A percentile compares a stretch with the other conserved stretches of the same genome.
These are phyloP conservation scores for Sinocyclocheilus grahami DNA, from an alignment of 2,113 vertebrate genomes.

Conservation along the genomic window DNA sequence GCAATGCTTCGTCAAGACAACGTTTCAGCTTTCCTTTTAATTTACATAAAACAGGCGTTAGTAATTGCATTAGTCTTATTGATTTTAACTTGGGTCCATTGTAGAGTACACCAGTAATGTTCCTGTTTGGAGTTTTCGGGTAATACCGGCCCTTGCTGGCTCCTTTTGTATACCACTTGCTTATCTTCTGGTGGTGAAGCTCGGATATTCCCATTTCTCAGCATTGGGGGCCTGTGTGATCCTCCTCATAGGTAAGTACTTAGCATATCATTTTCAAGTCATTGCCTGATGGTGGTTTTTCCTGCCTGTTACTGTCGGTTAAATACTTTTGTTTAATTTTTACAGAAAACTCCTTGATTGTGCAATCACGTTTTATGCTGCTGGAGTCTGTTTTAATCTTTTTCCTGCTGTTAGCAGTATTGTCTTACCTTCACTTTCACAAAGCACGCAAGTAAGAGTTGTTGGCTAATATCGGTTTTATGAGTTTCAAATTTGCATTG, in stretches of 20 bases:
- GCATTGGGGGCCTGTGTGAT: conserved; percentile 82
- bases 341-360: conserved; percentile 89
- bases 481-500: not conserved
- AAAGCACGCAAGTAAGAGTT: conserved; percentile 78
- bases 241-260: conserved; percentile 81
- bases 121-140: conserved; percentile 84
- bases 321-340: not conserved
- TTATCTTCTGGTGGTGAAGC: conserved; percentile 85
- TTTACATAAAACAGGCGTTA: not conserved
- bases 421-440: conserved; percentile 88
- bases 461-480: not conserved
- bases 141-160: conserved; percentile 87
- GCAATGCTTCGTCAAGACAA: not conserved
- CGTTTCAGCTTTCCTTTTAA: not conserved
- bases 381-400: conserved; percentile 91
- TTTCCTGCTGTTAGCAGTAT: conserved; percentile 84
- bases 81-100: not conserved
- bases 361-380: conserved; percentile 92
- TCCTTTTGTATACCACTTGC: conserved; percentile 85
- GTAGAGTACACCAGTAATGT: conserved; percentile 87
- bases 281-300: not conserved
- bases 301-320: not conserved
- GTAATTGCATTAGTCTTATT: not conserved
- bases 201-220: conserved; percentile 78
- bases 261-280: not conserved